Conservation (phyloP, 2,888 invertebrate genomes). For the Trilocha varians region DNA sequence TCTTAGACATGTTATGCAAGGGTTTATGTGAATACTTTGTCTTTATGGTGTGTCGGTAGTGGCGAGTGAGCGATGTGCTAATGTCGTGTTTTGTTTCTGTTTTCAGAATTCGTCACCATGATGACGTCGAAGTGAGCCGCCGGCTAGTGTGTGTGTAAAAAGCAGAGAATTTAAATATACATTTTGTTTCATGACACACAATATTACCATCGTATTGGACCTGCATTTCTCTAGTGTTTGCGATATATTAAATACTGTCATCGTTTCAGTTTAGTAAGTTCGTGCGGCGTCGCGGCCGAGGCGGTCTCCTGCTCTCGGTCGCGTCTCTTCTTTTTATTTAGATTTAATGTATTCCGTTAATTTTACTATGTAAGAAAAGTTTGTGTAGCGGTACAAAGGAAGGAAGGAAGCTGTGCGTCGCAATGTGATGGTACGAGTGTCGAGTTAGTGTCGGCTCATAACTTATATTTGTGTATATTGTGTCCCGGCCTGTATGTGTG, state of each 20-base stretch:
- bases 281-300: slow-evolving; percentile 24
- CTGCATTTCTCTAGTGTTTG: slow-evolving; percentile 76
- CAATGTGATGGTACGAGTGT: slow-evolving; percentile 53
- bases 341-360: slow-evolving; percentile 73
- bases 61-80: slow-evolving; percentile 12
- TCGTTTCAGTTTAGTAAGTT: slow-evolving; percentile 67
- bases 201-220: slow-evolving; percentile 75
- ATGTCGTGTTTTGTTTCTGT: slow-evolving; percentile 34
- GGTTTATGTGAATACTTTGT: slow-evolving; percentile 36
- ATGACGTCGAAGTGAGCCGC: slow-evolving; percentile 98
- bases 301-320: slow-evolving; percentile 13
- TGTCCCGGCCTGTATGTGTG: slow-evolving; percentile 34
- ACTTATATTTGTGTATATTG: slow-evolving; percentile 51
- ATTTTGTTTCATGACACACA: slow-evolving; percentile 76
- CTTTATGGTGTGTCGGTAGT: too few species aligned
- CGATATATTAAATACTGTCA: slow-evolving; percentile 70
- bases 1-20: slow-evolving; percentile 34
- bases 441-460: slow-evolving; percentile 47
- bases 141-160: slow-evolving; percentile 76
- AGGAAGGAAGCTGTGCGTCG: slow-evolving; percentile 62
- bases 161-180: slow-evolving; percentile 76
- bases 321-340: slow-evolving; percentile 55
- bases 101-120: slow-evolving; percentile 98
- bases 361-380: slow-evolving; percentile 66
- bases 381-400: slow-evolving; percentile 66